phyloP scores from a whole-genome alignment of 2,797 vertebrate genomes.

The Pygocentrus nattereri region DNA sequence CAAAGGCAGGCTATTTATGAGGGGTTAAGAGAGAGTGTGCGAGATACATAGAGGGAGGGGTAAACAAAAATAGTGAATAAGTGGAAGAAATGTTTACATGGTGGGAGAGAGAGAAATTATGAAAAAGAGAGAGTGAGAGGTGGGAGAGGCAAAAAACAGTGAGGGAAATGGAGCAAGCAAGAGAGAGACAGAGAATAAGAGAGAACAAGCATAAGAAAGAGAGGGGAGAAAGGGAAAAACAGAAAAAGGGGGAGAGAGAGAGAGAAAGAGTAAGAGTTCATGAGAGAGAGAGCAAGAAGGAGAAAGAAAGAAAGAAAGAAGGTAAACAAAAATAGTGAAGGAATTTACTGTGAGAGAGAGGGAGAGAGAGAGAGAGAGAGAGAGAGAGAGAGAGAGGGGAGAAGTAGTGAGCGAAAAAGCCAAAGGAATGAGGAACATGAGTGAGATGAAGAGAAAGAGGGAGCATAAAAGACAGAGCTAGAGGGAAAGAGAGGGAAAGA shows the following conservation, averaged over 20 bases:
- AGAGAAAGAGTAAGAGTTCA: not conserved
- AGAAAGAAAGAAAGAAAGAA: not conserved
- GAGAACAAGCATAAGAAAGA: too few species aligned
- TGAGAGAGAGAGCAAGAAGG: not conserved
- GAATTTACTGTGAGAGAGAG: not conserved
- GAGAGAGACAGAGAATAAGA: too few species aligned
- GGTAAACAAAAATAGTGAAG: not conserved
- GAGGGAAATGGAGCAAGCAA: too few species aligned
- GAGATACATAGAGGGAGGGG: not conserved
- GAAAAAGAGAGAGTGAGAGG: slow-evolving; percentile 38
- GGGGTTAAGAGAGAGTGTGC: not conserved
- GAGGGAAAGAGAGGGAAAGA: not conserved
- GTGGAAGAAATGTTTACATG: not conserved
- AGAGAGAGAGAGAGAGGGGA: not conserved
- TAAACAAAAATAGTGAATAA: not conserved
- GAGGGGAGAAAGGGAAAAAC: not conserved
- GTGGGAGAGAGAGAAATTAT: not conserved
- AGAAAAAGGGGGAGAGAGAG: not conserved
- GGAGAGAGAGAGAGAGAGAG: not conserved
- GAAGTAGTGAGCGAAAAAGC: not conserved
- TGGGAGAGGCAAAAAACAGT: too few species aligned
- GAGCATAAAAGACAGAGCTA: not conserved
- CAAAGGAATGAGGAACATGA: not conserved
- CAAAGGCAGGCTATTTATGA: not conserved
- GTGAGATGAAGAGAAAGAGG: not conserved